Evolutionary conservation across 92 coral and sea anemone genomes (phyloP), one percentile per base, ranked within the genome.

Genomic region (Muricea muricata): DNA sequence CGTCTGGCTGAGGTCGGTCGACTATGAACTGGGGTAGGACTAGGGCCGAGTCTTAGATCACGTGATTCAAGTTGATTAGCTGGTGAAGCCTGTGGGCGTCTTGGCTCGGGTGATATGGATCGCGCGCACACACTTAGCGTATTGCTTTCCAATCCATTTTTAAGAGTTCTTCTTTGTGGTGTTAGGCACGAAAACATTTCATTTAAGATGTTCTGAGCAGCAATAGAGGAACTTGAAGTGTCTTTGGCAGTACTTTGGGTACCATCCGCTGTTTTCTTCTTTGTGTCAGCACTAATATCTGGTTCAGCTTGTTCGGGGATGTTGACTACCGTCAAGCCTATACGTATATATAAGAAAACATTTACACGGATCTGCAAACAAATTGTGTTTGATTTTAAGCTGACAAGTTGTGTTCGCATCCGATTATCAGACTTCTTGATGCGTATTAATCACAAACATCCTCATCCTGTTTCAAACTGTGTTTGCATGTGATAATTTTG

Each of bases 11-110:
- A 87, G 65, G 93, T 88, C 26, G 90, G 90, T 42, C 95, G 91
- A 33, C 92, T 86, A 0, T 75, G 91, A n/a, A 94, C 90, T 18
- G 99, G 99, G 65, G 93, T 92, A 57, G 97, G 68, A 60, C 68
- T 60, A 34, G 79, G 63, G 89, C 87, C 56, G 85, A 88, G 55
- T 85, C 92, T 70, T 75, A 87, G 41, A 24, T 78, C 70, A 55
- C 79, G 47, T 40, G 92, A 81, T 29, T 90, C 82, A 46, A 93
- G 78, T 26, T 92, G 84, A 42, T 71, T 58, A 20, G 93, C 89
- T 26, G 81, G 63, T 55, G 50, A 50, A 39, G 92, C 87, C 66
- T 75, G 60, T 52, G 60, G 60, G 4, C 60, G 23, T 52, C 60
- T 83, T 20, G 91, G 65, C 39, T 74, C 80, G 1, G 95, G 90